Evolutionary conservation across 2,797 vertebrate genomes (phyloP), one percentile per base, ranked within the genome.

Genomic region (Melanogrammus aeglefinus): DNA sequence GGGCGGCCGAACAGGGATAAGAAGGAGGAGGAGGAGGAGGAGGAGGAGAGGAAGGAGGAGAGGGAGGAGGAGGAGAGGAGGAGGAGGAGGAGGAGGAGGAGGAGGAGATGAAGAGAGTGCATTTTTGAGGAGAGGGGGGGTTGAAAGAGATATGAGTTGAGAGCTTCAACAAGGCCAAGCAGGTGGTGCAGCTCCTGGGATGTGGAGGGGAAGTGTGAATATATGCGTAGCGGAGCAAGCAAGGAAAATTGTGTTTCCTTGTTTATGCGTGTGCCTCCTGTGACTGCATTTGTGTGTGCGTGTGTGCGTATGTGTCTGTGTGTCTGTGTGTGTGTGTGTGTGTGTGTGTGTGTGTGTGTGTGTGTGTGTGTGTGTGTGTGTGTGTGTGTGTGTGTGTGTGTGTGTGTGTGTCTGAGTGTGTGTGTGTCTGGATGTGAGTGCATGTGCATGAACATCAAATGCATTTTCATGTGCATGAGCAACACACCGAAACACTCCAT

Each of bases 151-250:
- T 81, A 71, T 87, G 81, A 76, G 72, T 77, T 29, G 79, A 76
- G 79, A 80, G 76, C 80, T 80, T 44, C 83, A 84, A 78, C 78
- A 81, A 86, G 86, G 83, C 78, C 78, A 51, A 77, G 75, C 81
- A 84, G 82, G 86, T 80, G 72, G 75, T 69, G 81, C 79, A 78
- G 69, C 83, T 81, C 80, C 78, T 33, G 77, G 80, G 38, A 76
- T 85, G 82, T 1, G 51, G n/a, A 77, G 76, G 66, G 76, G 72
- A 72, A 79, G 77, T 47, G 83, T 84, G 79, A 83, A 74, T 74
- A 77, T 66, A 76, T 41, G 47, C 74, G 33, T 76, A 82, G 78
- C 31, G 47, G 71, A 77, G 82, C 36, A 8, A 73, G 29, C 72
- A 47, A 76, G 78, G 69, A 36, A 38, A 69, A 24, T 29, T 33